A percentile compares a stretch with the other conserved stretches of the same genome.
phyloP scores from a whole-genome alignment of 23 tunicate genomes.

The Ascidia mentula region DNA sequence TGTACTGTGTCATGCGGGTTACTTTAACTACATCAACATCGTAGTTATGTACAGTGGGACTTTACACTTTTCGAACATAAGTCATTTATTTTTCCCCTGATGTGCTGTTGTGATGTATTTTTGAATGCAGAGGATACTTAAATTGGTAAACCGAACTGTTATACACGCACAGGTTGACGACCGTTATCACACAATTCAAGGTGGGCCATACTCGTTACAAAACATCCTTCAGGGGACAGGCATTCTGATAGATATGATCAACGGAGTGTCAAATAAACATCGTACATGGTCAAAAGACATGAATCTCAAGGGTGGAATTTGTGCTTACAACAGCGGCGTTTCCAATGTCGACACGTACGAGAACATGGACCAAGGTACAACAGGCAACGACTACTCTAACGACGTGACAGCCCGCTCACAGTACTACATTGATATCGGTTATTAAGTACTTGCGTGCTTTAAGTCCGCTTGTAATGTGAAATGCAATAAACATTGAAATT shows the following conservation, averaged over 20 bases:
- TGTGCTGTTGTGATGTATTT: too few relatives aligned
- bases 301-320: conserved; percentile 79
- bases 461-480: too few relatives aligned
- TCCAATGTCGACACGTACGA: conserved; percentile 73
- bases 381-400: conserved; percentile 73
- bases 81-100: too few relatives aligned
- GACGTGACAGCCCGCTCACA: conserved; percentile 83
- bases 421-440: conserved; percentile 56
- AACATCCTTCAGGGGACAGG: conserved; percentile 81
- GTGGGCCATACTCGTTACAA: conserved; percentile 55
- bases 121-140: too few relatives aligned
- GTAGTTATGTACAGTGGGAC: too few relatives aligned
- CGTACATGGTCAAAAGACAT: conserved; percentile 58
- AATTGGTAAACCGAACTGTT: too few relatives aligned
- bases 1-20: too few relatives aligned
- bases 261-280: conserved; percentile 57
- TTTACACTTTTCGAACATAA: too few relatives aligned
- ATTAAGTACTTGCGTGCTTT: too few relatives aligned
- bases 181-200: conserved; percentile 66
- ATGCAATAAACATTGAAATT: too few relatives aligned
- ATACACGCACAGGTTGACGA: conserved; percentile 57
- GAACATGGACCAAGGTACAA: conserved; percentile 82
- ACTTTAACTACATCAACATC: too few relatives aligned
- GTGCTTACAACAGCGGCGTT: conserved; percentile 94
- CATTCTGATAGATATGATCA: conserved; percentile 80